Conservation (phyloP, 2,888 invertebrate genomes). For the Andrena praecox region DNA sequence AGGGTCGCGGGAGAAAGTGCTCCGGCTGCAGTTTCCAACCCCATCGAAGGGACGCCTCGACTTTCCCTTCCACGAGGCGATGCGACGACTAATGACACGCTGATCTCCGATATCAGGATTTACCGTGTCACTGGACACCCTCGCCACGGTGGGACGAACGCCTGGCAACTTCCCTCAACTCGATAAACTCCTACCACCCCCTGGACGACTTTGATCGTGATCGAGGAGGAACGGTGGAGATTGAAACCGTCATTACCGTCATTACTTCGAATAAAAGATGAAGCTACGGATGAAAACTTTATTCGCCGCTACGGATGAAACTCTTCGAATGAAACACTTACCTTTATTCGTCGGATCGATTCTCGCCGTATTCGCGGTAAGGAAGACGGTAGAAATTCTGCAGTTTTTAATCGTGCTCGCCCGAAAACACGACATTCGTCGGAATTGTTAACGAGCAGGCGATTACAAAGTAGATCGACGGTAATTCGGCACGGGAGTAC, state of each 20-base stretch:
- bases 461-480: not conserved
- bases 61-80: constrained; percentile 17
- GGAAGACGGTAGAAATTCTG: too few relatives aligned
- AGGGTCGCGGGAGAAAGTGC: constrained; percentile 46
- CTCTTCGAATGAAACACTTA: too few relatives aligned
- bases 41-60: constrained; percentile 16
- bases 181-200: not conserved
- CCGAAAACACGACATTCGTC: not conserved
- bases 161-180: not conserved
- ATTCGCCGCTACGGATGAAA: not conserved
- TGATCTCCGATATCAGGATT: constrained; percentile 1
- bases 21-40: constrained; percentile 34
- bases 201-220: not conserved
- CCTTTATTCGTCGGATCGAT: too few relatives aligned
- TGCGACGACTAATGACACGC: not conserved
- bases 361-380: too few relatives aligned
- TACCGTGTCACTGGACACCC: not conserved
- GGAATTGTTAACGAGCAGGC: not conserved
- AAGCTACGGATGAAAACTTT: too few relatives aligned
- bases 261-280: too few relatives aligned
- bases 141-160: not conserved
- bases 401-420: not conserved
- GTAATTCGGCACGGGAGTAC: not conserved
- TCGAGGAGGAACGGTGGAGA: not conserved
- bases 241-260: too few relatives aligned